Evolutionary conservation across 2,888 invertebrate genomes (phyloP), one percentile per base, ranked within the genome.

Genomic region (Unio pictorum): DNA sequence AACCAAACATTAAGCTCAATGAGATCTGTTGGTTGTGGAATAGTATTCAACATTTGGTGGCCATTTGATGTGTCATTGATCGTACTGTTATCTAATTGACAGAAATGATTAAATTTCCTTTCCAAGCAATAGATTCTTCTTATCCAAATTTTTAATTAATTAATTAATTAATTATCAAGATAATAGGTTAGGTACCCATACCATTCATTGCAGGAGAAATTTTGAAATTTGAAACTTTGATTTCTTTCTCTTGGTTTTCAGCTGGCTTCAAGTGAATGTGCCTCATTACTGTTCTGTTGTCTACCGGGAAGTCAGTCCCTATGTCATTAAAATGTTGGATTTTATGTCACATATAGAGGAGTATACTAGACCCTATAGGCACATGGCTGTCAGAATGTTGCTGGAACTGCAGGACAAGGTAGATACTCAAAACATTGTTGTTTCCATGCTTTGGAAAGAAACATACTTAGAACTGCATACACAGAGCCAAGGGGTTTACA

Each of bases 231-330:
- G 11, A 11, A 5, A 55, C 23, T 63, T 45, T 15, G 26, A 3
- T 61, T 15, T 20, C 20, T 56, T 70, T 54, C 17, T 7, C 26
- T 5, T 64, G 23, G 34, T 23, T 80, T 79, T 23, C 79, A 88
- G 88, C n/a, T 89, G 89, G 89, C 72, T 86, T 55, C 71, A 78
- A 62, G 81, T 81, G 28, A 89, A 89, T 67, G 80, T 86, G n/a
- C 88, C 89, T 57, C 67, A 82, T 28, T 88, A 88, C 76, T 85
- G 78, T 71, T 71, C 71, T 55, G 82, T 81, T 67, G 76, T 79
- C 5, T 73, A 76, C n/a, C 81, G 76, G 26, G 76, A 84, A 55
- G 76, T 86, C 30, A 80, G 82, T 6, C 90, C 90, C 4, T 86
- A 87, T 71, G 64, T 88, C 34, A 68, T 73, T 20, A 84, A 83